Evolutionary conservation across 1,140 invertebrate species (phyloP).

Genomic region (Scylla paramamosain): DNA sequence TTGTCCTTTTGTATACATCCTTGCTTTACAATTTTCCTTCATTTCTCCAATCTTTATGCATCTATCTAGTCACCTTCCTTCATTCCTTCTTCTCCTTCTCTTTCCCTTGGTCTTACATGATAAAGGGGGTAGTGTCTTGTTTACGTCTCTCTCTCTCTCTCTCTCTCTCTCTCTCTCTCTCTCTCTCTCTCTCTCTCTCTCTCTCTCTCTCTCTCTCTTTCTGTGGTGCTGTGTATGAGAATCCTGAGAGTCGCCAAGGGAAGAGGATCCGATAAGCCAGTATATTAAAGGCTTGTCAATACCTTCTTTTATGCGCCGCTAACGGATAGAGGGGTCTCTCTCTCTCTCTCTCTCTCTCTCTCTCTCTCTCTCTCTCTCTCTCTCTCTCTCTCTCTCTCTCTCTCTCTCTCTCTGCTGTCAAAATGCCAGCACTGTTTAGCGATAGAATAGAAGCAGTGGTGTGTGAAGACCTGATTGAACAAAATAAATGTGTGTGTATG

Average conservation of each 20-base stretch:
- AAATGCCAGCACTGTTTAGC: neutral
- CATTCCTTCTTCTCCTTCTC: too few species aligned
- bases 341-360: neutral
- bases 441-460: neutral
- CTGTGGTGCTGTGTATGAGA: too few species aligned
- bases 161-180: too few species aligned
- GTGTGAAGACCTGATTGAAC: neutral
- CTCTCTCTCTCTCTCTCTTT: too few species aligned
- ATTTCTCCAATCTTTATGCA: neutral
- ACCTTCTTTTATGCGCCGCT: neutral
- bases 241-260: neutral
- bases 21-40: too few species aligned
- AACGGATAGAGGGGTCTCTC: neutral
- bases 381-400: slow-evolving; percentile 20
- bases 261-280: neutral
- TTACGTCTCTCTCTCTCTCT: too few species aligned
- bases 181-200: too few species aligned
- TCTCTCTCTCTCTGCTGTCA: neutral
- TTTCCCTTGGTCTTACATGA: too few species aligned
- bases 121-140: too few species aligned
- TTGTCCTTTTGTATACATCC: too few species aligned
- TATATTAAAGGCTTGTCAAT: slow-evolving; percentile 6
- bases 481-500: slow-evolving; percentile 9
- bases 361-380: slow-evolving; percentile 4
- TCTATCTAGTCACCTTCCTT: too few species aligned